Evolutionary conservation across 2,113 vertebrate species (phyloP), one percentile per base, ranked within the genome.

Genomic region (Vanacampus margaritifer): DNA sequence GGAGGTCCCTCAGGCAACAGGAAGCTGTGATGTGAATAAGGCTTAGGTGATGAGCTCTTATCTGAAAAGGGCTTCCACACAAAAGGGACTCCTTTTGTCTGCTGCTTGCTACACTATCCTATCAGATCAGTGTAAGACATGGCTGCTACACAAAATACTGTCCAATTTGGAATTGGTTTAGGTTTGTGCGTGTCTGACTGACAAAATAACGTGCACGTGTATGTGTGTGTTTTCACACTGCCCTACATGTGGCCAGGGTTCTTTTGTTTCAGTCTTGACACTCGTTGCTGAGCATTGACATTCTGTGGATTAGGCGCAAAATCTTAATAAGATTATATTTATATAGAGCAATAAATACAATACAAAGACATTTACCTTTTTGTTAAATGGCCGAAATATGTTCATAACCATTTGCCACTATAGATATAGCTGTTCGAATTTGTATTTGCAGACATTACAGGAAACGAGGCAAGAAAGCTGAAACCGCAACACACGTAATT

Each of bases 71-170:
- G 69, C 23, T 72, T 68, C 69, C 69, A n/a, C 65, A n/a, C 67
- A 13, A 59, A 68, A 71, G 39, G 50, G 70, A 73, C 63, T 81
- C 76, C 70, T 82, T 75, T 82, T 81, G 78, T 87, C 72, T 80
- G 79, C 75, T 69, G 72, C 43, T 76, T 37, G 28, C 28, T 32
- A 53, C 65, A 65, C 21, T 43, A 75, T 80, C 79, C 72, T 62
- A 56, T 80, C 32, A n/a, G 59, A 77, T 74, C 74, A 50, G 70
- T 73, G 75, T 75, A 61, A 57, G 69, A 43, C 62, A 63, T 21
- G 4, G 59, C 71, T 48, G 71, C 68, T 71, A 65, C 71, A 3
- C 71, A 72, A 68, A 59, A 65, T 68, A 68, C 37, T 8, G 43
- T 69, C 71, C 69, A 43, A 63, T 68, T 76, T 68, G 61, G 53